These are phyloP conservation scores for Lithophane ornitopus DNA, from an alignment of 2,888 invertebrate species.

Conservation along the genomic window DNA sequence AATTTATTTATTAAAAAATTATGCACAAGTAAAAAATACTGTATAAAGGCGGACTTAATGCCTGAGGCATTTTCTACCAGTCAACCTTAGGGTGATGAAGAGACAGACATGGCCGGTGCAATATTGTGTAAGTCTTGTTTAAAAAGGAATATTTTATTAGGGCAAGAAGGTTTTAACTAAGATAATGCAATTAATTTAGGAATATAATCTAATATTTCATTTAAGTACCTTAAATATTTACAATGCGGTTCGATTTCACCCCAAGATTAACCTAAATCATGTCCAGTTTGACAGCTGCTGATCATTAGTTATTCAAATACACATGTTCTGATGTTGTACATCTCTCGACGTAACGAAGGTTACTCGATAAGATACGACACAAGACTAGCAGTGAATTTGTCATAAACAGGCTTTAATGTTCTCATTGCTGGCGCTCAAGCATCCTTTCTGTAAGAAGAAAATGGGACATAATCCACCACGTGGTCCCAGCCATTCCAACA, in stretches of 20 bases:
- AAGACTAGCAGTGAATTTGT: neutral
- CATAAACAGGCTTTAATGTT: neutral
- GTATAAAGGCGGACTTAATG: too few species aligned
- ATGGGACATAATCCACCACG: neutral
- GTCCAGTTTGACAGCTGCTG: conserved; percentile 10
- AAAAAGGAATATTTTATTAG: too few species aligned
- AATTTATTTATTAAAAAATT: too few species aligned
- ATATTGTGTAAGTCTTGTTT: neutral
- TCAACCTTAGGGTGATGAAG: too few species aligned
- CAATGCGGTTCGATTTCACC: neutral
- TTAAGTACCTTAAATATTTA: neutral
- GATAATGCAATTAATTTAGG: neutral
- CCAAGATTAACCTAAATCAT: conserved; percentile 23
- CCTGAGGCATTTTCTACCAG: too few species aligned
- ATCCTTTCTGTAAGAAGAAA: neutral
- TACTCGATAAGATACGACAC: neutral
- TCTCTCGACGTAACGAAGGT: too few species aligned
- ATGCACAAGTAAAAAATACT: too few species aligned
- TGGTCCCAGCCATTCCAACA: neutral
- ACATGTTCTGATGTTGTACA: neutral
- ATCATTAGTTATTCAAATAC: conserved; percentile 10
- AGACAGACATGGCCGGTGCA: too few species aligned
- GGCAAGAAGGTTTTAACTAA: neutral
- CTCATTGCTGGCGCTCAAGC: neutral
- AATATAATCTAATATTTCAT: neutral